Percentiles rank a stretch among this genome's conserved stretches.
Conservation (phyloP, 2,888 invertebrate genomes). For the Cheilosia impressa region DNA sequence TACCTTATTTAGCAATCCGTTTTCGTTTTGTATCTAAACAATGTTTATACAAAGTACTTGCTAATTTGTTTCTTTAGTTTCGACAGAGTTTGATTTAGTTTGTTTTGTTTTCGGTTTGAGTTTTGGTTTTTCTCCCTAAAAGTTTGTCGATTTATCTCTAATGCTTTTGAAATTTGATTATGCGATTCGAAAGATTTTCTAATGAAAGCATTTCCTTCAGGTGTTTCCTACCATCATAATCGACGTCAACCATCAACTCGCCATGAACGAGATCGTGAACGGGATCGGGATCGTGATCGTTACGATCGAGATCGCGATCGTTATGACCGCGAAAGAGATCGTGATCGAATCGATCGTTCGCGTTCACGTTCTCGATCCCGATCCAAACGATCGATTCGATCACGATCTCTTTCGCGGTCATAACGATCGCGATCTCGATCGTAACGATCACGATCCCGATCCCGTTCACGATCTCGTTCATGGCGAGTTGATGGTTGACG, state of each 20-base stretch:
- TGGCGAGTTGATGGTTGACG: constrained; percentile 81
- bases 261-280: constrained; percentile 80
- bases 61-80: constrained; percentile 60
- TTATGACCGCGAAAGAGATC: constrained; percentile 70
- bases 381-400: constrained; percentile 55
- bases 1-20: constrained; percentile 61
- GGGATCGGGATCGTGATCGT: constrained; percentile 75
- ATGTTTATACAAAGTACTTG: constrained; percentile 54
- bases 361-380: no score
- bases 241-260: constrained; percentile 81
- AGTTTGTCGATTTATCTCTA: constrained; percentile 62
- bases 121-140: constrained; percentile 57
- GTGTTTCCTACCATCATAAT: constrained; percentile 83
- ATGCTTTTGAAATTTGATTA: constrained; percentile 67
- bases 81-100: constrained; percentile 54
- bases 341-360: constrained; percentile 56
- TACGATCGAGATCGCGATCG: constrained; percentile 79
- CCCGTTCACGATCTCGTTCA: constrained; percentile 79
- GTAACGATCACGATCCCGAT: constrained; percentile 74
- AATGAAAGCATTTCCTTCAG: constrained; percentile 71
- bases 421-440: constrained; percentile 79
- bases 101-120: constrained; percentile 51
- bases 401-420: constrained; percentile 68
- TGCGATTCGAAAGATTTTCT: constrained; percentile 40
- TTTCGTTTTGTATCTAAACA: constrained; percentile 71